Evolutionary conservation across 2,797 vertebrate species (phyloP), one percentile per base, ranked within the genome.

Genomic region (Acrossocheilus fasciatus): DNA sequence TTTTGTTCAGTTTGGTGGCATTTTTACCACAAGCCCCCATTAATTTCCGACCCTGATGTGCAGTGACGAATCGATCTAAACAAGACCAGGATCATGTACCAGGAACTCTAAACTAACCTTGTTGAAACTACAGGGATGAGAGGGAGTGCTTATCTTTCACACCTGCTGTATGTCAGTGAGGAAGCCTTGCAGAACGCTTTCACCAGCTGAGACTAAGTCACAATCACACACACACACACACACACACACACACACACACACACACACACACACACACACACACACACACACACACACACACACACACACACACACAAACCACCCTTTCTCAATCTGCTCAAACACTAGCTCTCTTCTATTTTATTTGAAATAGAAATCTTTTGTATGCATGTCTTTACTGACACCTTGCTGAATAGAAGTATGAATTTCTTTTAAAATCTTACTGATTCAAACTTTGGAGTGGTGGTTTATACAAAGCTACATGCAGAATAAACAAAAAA

Each of bases 81-180:
- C 9, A 34, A 75, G 73, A 50, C 1, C n/a, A 30, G n/a, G 43
- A 74, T 30, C n/a, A 66, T 66, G 62, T 17, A 34, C 14, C 26
- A 50, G n/a, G 45, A 74, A 74, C n/a, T 74, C 26, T 74, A n/a
- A 72, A 72, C 39, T 7, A 74, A 74, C 72, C n/a, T 18, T 74
- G 72, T 10, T 50, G 72, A 74, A 34, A 50, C 72, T 50, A 30
- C 72, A 30, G 72, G 26, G 72, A 74, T 30, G 15, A 74, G 15
- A 74, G 45, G 45, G 45, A 30, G 45, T 18, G 45, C 45, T 74
- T 74, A 74, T 74, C 45, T 50, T 9, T 74, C 72, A 74, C 72
- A 74, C 72, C 72, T 73, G 70, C 41, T 47, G 70, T 73, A 47
- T 73, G 41, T 47, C n/a, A 47, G 70, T 26, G 70, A 73, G 41